These are phyloP conservation scores for Chymomyza fuscimana DNA, from an alignment of 2,888 invertebrate genomes.

Conservation along the genomic window DNA sequence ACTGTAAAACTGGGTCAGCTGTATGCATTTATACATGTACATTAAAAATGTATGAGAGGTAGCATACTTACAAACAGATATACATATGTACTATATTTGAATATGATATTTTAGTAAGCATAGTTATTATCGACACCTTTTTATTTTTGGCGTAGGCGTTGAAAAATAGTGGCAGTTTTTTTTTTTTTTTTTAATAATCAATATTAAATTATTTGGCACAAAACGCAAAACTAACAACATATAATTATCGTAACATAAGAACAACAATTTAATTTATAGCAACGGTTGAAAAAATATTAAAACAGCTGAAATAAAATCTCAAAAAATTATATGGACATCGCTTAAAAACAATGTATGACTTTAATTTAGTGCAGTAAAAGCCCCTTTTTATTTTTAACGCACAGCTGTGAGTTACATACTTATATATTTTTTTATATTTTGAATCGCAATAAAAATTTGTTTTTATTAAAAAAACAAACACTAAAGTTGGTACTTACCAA, in stretches of 20 bases:
- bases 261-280: neutral
- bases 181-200: too few species aligned
- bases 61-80: neutral
- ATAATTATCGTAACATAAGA: too few species aligned
- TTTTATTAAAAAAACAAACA: neutral
- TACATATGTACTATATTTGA: neutral
- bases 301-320: too few species aligned
- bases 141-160: neutral
- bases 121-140: neutral
- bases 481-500: neutral
- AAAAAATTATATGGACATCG: too few species aligned
- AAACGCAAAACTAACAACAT: too few species aligned
- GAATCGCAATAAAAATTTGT: neutral
- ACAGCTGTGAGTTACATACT: too few species aligned
- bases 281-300: neutral
- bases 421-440: too few species aligned
- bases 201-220: too few species aligned
- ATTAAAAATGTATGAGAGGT: neutral
- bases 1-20: slow-evolving; percentile 62
- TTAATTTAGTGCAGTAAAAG: too few species aligned
- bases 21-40: slow-evolving; percentile 32
- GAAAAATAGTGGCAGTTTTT: neutral
- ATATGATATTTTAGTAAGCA: neutral
- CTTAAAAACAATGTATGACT: too few species aligned
- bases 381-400: too few species aligned